Percentiles rank a stretch among this genome's conserved stretches.
Conservation (phyloP, 1,140 invertebrate genomes). For the Aphelenchoides fujianensis region DNA sequence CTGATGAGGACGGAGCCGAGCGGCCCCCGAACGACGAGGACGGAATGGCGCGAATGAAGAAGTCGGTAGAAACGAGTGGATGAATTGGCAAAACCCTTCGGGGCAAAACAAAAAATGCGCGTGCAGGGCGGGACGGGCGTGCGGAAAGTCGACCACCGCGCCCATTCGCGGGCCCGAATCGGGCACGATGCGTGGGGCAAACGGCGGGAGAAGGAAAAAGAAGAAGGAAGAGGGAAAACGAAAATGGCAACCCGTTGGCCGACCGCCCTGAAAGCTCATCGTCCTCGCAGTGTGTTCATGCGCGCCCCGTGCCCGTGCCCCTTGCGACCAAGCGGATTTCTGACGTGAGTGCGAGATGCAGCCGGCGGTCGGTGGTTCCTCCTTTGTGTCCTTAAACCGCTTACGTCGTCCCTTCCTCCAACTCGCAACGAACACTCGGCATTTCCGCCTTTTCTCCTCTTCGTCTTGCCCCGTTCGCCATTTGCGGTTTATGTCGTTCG, state of each 20-base stretch:
- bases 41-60: not conserved
- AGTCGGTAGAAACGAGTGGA: not conserved
- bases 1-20: no score
- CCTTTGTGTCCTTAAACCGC: no score
- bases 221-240: not conserved
- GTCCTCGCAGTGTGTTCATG: not conserved
- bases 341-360: not conserved
- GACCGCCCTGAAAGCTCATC: not conserved
- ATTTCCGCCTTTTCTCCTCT: no score
- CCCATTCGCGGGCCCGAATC: not conserved
- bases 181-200: no score
- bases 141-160: not conserved
- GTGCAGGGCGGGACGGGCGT: not conserved
- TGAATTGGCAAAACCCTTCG: not conserved
- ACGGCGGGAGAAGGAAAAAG: not conserved
- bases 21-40: no score
- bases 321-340: not conserved
- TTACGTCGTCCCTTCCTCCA: no score
- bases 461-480: no score
- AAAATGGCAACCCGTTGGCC: not conserved
- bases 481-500: not conserved
- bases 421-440: no score
- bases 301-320: not conserved
- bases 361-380: no score
- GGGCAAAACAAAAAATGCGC: constrained; percentile 2